phyloP scores from a whole-genome alignment of 2,888 invertebrate genomes.

The Holacanthella duospinosa region DNA sequence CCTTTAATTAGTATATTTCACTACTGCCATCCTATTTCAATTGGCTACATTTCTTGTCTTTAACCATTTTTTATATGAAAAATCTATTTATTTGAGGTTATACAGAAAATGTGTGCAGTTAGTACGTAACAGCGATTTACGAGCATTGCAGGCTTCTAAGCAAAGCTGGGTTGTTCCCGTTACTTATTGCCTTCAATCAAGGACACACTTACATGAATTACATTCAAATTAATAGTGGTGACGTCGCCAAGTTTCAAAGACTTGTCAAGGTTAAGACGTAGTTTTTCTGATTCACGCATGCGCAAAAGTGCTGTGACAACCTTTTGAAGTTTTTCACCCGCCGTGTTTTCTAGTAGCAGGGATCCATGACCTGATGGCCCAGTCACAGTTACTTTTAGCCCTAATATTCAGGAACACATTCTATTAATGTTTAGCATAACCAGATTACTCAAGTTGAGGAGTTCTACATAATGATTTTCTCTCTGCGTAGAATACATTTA shows the following conservation, averaged over 20 bases:
- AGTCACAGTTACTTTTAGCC: constrained; percentile 39
- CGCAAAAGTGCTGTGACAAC: constrained; percentile 64
- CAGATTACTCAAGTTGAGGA: background rate
- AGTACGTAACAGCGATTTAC: too few species aligned
- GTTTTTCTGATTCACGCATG: constrained; percentile 55
- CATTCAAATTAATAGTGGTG: constrained; percentile 73
- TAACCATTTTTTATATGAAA: too few species aligned
- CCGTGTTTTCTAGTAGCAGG: constrained; percentile 63
- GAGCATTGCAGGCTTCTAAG: too few species aligned
- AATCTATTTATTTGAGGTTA: too few species aligned
- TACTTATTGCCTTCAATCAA: too few species aligned
- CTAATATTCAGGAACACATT: constrained; percentile 15
- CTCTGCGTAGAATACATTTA: constrained; percentile 44
- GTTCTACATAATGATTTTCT: background rate
- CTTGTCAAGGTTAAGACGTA: constrained; percentile 51
- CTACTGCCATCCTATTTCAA: too few species aligned
- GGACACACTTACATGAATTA: constrained; percentile 54
- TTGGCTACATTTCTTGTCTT: too few species aligned
- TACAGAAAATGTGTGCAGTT: too few species aligned
- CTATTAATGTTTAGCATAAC: background rate
- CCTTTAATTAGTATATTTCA: too few species aligned
- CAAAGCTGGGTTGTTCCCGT: too few species aligned
- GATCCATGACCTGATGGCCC: constrained; percentile 87
- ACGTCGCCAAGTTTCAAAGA: constrained; percentile 68
- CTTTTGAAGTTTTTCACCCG: constrained; percentile 67